These are phyloP conservation scores for Bellardia bayeri DNA, from an alignment of 2,888 invertebrate genomes.

Conservation along the genomic window DNA sequence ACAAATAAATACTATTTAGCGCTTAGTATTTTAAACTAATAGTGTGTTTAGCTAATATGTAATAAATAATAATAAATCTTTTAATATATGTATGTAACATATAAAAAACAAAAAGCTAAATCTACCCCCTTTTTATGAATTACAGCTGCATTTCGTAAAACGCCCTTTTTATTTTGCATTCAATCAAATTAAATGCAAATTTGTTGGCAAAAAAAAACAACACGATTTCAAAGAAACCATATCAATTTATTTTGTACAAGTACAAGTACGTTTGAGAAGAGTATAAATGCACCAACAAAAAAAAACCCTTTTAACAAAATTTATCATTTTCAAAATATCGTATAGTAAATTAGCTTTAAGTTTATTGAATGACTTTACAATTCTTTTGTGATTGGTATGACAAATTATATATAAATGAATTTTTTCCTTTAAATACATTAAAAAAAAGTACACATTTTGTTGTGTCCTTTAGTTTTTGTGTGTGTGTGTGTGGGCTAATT, in stretches of 20 bases:
- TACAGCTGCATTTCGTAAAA: conserved; percentile 50
- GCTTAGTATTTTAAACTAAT: no score
- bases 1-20: no score
- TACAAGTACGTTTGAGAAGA: neutral
- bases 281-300: conserved; percentile 21
- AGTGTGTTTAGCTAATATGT: no score
- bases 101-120: conserved; percentile 2
- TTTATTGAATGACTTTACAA: conserved; percentile 63
- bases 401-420: conserved; percentile 22
- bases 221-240: conserved; percentile 60
- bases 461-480: neutral
- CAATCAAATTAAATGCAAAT: conserved; percentile 49
- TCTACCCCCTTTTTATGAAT: conserved; percentile 23
- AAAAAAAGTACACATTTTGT: neutral
- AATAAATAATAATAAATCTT: neutral
- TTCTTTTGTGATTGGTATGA: conserved; percentile 54
- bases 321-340: conserved; percentile 23
- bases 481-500: conserved; percentile 7
- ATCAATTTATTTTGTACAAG: conserved; percentile 34
- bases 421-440: neutral
- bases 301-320: conserved; percentile 36
- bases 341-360: conserved; percentile 59
- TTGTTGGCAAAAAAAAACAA: conserved; percentile 24
- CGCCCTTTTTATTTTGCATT: conserved; percentile 50
- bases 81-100: neutral